Conservation (phyloP, 2,888 invertebrate species). For the Plagiodera versicolora region DNA sequence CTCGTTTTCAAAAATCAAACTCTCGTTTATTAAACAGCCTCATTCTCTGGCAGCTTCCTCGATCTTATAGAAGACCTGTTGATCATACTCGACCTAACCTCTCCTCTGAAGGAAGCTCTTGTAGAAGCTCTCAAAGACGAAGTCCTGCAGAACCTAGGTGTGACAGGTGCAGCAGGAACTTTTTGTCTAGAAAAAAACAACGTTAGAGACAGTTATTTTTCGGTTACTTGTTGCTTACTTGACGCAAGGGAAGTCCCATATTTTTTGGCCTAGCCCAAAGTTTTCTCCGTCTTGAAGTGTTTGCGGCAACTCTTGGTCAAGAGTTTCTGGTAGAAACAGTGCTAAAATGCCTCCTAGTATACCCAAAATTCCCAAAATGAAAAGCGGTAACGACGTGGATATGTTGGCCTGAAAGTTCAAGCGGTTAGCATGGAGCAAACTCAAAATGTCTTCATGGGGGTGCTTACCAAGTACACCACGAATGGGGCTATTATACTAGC, state of each 20-base stretch:
- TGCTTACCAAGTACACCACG: slow-evolving; percentile 76
- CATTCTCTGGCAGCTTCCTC: slow-evolving; percentile 50
- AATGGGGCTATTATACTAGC: slow-evolving; percentile 83
- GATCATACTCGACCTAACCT: slow-evolving; percentile 64
- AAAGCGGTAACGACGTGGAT: slow-evolving; percentile 71
- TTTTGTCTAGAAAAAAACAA: slow-evolving; percentile 28
- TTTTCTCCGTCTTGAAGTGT: slow-evolving; percentile 84
- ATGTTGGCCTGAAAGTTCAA: slow-evolving; percentile 63
- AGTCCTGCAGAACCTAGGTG: slow-evolving; percentile 40
- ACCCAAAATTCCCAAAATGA: slow-evolving; percentile 77
- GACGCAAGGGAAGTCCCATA: slow-evolving; percentile 81
- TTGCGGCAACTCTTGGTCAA: slow-evolving; percentile 83
- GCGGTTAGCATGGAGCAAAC: slow-evolving; percentile 6
- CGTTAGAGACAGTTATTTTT: slow-evolving; percentile 6
- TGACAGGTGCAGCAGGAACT: slow-evolving; percentile 34
- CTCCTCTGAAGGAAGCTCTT: slow-evolving; percentile 66
- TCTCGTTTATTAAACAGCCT: slow-evolving; percentile 28
- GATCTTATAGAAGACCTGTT: slow-evolving; percentile 59
- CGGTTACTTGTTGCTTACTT: slow-evolving; percentile 55
- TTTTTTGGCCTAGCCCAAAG: slow-evolving; percentile 77
- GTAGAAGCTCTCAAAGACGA: slow-evolving; percentile 57
- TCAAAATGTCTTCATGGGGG: not conserved
- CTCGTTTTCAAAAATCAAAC: not conserved
- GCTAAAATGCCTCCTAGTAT: slow-evolving; percentile 75
- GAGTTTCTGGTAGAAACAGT: slow-evolving; percentile 81